Evolutionary conservation across 2,113 vertebrate species (phyloP).

Genomic region (Lichenostomus cassidix): DNA sequence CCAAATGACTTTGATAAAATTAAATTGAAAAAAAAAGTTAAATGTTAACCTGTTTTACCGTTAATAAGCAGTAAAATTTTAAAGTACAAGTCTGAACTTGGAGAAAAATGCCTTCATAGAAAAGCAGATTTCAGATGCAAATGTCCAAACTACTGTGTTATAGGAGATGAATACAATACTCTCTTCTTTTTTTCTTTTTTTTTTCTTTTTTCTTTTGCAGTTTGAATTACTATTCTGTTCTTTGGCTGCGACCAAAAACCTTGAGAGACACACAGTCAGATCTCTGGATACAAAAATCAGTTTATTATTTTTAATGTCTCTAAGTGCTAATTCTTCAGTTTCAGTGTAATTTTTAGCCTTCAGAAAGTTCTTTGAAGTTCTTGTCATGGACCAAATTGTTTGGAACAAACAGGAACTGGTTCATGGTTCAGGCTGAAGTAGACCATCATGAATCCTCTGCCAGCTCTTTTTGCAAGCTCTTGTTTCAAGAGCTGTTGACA

Average conservation of each 20-base stretch:
- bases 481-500: background rate
- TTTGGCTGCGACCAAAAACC: background rate
- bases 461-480: background rate
- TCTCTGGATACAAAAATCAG: background rate
- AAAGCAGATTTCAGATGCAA: background rate
- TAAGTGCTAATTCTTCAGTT: background rate
- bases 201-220: background rate
- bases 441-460: background rate
- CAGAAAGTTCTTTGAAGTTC: background rate
- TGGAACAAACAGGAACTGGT: background rate
- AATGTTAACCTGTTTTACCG: background rate
- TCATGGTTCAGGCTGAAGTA: slow-evolving; percentile 4
- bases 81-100: background rate
- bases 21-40: background rate
- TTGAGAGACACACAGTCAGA: background rate
- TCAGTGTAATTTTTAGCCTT: background rate
- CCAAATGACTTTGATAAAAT: background rate
- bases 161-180: background rate
- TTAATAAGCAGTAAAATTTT: background rate
- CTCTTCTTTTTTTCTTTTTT: background rate
- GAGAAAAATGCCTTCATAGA: background rate
- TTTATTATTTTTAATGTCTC: background rate
- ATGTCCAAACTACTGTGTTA: background rate
- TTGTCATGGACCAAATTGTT: background rate
- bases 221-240: background rate